Conservation (phyloP, 2,888 invertebrate species). For the Yponomeuta cagnagella region DNA sequence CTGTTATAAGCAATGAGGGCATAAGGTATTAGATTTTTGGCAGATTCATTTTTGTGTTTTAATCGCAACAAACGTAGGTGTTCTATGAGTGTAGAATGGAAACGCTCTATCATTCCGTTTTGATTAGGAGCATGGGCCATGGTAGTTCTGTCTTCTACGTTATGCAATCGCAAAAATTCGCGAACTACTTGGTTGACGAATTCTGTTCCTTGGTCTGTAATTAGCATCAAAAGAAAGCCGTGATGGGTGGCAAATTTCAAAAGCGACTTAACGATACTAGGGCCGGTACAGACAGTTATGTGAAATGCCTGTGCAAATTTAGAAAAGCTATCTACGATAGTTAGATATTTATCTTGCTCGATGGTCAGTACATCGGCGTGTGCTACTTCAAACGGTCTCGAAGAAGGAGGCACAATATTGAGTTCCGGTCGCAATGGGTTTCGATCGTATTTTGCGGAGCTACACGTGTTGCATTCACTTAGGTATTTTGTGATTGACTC, state of each 20-base stretch:
- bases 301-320: constrained; percentile 13
- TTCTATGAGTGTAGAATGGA: constrained; percentile 14
- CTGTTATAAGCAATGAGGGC: constrained; percentile 12
- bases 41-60: constrained; percentile 9
- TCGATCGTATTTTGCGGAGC: constrained; percentile 22
- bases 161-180: constrained; percentile 8
- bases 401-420: constrained; percentile 26
- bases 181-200: constrained; percentile 9
- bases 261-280: constrained; percentile 8
- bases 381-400: constrained; percentile 22
- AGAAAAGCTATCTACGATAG: constrained; percentile 7
- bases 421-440: constrained; percentile 23
- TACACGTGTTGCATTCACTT: constrained; percentile 17
- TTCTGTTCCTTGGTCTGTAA: constrained; percentile 10
- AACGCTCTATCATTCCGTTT: constrained; percentile 12
- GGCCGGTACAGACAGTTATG: not conserved
- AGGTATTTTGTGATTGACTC: constrained; percentile 13
- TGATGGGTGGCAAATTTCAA: constrained; percentile 7
- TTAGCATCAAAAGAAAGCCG: not conserved
- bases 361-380: constrained; percentile 16
- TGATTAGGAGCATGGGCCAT: constrained; percentile 8
- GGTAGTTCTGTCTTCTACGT: not conserved
- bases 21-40: constrained; percentile 10
- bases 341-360: constrained; percentile 3
- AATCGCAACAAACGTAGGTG: constrained; percentile 11